These are phyloP conservation scores for Catharus fuscescens DNA, from an alignment of 2,113 vertebrate species.

Conservation along the genomic window DNA sequence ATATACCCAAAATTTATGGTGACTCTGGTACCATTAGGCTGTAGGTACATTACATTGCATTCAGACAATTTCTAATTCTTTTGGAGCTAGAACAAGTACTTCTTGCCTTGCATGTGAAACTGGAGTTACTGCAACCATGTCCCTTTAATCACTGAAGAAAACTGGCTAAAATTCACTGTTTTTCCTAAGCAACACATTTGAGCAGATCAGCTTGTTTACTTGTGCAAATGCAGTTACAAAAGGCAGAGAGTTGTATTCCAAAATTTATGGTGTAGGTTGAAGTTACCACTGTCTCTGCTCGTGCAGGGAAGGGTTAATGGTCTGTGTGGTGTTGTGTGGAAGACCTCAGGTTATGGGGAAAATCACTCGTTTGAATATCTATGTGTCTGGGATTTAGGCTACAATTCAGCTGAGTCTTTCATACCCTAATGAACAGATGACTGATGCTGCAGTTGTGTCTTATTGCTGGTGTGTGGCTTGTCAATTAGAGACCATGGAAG, in stretches of 20 bases:
- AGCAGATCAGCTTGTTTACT: not conserved
- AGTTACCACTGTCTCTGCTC: not conserved
- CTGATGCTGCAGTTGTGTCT: not conserved
- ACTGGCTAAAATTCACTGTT: not conserved
- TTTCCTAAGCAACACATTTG: not conserved
- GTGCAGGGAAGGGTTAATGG: not conserved
- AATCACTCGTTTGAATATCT: not conserved
- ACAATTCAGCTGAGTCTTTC: not conserved
- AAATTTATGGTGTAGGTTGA: not conserved
- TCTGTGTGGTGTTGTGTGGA: not conserved
- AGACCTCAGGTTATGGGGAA: not conserved
- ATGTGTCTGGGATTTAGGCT: not conserved
- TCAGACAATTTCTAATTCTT: not conserved
- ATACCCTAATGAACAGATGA: not conserved
- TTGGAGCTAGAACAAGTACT: not conserved
- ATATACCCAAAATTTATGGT: not conserved
- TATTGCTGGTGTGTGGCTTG: not conserved
- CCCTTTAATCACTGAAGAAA: not conserved
- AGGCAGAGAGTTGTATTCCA: not conserved
- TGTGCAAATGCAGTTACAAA: not conserved
- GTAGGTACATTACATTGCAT: not conserved
- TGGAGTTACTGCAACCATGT: not conserved
- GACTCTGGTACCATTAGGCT: not conserved
- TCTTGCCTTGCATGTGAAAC: not conserved
- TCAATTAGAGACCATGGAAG: not conserved